These are phyloP conservation scores for Leptodactylus fallax DNA, from an alignment of 2,797 vertebrate genomes.

Conservation along the genomic window DNA sequence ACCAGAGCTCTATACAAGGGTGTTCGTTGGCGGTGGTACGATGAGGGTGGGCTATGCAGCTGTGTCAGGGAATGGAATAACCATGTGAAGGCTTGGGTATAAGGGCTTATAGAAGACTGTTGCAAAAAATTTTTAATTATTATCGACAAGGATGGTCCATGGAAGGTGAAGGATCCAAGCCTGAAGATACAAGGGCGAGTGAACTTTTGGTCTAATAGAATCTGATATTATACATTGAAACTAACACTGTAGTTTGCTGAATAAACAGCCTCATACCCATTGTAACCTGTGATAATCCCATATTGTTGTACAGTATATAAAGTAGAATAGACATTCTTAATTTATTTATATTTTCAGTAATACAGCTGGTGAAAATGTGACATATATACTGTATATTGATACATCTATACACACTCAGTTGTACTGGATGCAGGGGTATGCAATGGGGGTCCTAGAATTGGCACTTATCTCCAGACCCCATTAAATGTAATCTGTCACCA, in stretches of 20 bases:
- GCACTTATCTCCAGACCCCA: too few species aligned
- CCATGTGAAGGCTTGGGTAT: constrained; percentile 74
- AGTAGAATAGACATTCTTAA: not conserved
- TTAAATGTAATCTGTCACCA: too few species aligned
- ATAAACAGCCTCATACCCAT: not conserved
- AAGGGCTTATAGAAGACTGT: constrained; percentile 49
- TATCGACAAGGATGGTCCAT: constrained; percentile 5
- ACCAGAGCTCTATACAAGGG: constrained; percentile 80
- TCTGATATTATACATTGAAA: not conserved
- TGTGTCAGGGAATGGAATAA: constrained; percentile 64
- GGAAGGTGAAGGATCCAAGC: not conserved
- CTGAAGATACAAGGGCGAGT: not conserved
- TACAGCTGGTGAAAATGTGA: not conserved
- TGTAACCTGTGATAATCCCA: not conserved
- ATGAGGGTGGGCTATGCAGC: constrained; percentile 64
- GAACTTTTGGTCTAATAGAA: constrained; percentile 18
- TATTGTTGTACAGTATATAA: constrained; percentile 33
- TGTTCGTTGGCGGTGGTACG: constrained; percentile 65
- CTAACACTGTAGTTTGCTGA: constrained; percentile 3
- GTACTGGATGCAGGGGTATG: too few species aligned
- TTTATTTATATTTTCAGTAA: not conserved
- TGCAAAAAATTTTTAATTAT: not conserved
- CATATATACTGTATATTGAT: not conserved
- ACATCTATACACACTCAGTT: not conserved
- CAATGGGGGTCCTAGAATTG: not conserved